Evolutionary conservation across 2,888 invertebrate genomes (phyloP).

Genomic region (Spisula solida): DNA sequence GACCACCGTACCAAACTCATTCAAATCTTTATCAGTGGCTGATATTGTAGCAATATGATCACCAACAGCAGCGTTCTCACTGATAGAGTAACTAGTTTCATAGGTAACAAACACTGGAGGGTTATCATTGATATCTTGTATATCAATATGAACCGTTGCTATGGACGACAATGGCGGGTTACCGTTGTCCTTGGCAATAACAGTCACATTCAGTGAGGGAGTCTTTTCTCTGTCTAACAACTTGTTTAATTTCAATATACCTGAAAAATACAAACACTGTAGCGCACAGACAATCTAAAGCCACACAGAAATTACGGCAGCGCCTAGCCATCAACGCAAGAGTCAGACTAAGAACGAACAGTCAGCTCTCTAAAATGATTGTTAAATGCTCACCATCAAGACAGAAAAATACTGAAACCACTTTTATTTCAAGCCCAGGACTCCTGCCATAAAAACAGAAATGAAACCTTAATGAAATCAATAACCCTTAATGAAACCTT

Average conservation of each 20-base stretch:
- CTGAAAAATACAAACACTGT: slow-evolving; percentile 70
- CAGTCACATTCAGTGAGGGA: slow-evolving; percentile 73
- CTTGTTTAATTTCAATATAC: slow-evolving; percentile 87
- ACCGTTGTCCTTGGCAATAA: slow-evolving; percentile 82
- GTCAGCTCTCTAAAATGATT: too few relatives aligned
- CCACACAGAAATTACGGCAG: too few relatives aligned
- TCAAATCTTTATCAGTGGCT: slow-evolving; percentile 91
- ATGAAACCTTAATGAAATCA: too few relatives aligned
- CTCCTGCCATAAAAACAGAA: too few relatives aligned
- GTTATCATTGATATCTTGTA: slow-evolving; percentile 94
- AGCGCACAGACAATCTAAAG: too few relatives aligned
- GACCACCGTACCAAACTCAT: slow-evolving; percentile 90
- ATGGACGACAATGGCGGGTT: slow-evolving; percentile 77
- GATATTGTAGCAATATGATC: slow-evolving; percentile 90
- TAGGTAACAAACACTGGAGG: slow-evolving; percentile 90
- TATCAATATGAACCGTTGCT: slow-evolving; percentile 91
- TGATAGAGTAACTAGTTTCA: slow-evolving; percentile 49
- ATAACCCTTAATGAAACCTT: too few relatives aligned
- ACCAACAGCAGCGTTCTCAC: slow-evolving; percentile 77
- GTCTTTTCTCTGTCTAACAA: slow-evolving; percentile 89
- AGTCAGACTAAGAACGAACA: too few relatives aligned
- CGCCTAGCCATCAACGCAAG: too few relatives aligned
- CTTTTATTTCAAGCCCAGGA: too few relatives aligned
- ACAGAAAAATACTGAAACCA: too few relatives aligned
- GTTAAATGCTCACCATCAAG: too few relatives aligned